A percentile compares a stretch with the other conserved stretches of the same genome.
Conservation (phyloP, 2,888 invertebrate genomes). For the Drosophila imparisetae region DNA sequence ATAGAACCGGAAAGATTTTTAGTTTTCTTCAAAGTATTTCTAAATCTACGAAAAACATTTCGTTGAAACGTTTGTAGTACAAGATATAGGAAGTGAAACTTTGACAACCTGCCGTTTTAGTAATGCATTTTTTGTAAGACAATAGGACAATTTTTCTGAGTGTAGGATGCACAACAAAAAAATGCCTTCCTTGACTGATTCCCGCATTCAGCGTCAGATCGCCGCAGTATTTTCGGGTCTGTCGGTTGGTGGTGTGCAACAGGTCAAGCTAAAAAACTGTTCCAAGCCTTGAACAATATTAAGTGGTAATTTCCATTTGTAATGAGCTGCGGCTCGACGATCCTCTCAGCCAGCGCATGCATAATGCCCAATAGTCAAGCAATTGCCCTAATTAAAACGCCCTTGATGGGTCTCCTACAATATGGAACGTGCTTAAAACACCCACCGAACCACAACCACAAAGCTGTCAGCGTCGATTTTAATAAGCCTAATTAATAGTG, state of each 20-base stretch:
- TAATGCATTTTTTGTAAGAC: neutral
- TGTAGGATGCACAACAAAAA: neutral
- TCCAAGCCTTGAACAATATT: constrained; percentile 60
- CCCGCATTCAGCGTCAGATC: constrained; percentile 44
- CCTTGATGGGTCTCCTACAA: constrained; percentile 52
- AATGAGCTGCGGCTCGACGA: constrained; percentile 62
- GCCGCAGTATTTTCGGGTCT: constrained; percentile 26
- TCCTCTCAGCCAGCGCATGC: constrained; percentile 43
- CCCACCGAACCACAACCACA: constrained; percentile 51
- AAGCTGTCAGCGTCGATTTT: constrained; percentile 66
- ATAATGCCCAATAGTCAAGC: constrained; percentile 66
- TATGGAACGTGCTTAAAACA: constrained; percentile 13
- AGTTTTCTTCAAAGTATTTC: neutral
- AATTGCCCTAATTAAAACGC: constrained; percentile 77
- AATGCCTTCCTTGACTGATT: constrained; percentile 47
- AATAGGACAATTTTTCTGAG: neutral
- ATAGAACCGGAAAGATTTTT: neutral
- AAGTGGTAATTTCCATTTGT: constrained; percentile 79
- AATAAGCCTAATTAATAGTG: constrained; percentile 75
- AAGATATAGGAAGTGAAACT: neutral
- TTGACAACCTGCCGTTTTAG: neutral
- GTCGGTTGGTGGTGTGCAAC: constrained; percentile 14
- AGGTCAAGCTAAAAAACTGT: constrained; percentile 8
- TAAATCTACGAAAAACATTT: neutral
- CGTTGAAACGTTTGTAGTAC: neutral